Conservation (phyloP, 2,797 vertebrate species). For the Mormyrus hasselquistii region DNA sequence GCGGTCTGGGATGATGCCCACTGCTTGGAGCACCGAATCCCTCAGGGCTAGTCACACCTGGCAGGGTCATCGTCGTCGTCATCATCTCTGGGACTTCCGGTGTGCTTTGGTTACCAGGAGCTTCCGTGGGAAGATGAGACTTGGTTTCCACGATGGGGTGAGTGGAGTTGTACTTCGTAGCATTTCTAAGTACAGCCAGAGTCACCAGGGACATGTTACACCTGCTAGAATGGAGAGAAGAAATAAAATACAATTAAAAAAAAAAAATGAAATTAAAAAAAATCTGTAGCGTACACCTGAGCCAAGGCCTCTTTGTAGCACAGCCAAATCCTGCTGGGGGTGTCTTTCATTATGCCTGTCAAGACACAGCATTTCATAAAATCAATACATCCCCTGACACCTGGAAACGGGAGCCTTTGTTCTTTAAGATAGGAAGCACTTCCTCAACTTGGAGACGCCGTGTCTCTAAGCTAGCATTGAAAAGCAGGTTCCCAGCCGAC, state of each 20-base stretch:
- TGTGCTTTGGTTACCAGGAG: background rate
- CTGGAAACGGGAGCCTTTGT: background rate
- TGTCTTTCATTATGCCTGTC: background rate
- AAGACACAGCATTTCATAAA: background rate
- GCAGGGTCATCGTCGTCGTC: background rate
- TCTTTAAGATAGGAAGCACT: background rate
- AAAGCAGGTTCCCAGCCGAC: background rate
- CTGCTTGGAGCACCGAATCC: background rate
- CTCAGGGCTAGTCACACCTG: background rate
- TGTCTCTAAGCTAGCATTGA: background rate
- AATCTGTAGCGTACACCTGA: background rate
- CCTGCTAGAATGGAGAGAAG: slow-evolving; percentile 47
- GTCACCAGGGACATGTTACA: slow-evolving; percentile 60
- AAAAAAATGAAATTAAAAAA: background rate
- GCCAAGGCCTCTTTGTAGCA: background rate
- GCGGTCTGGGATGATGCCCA: background rate
- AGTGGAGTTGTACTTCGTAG: slow-evolving; percentile 52
- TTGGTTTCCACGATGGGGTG: slow-evolving; percentile 16
- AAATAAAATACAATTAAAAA: background rate
- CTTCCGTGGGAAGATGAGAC: slow-evolving; percentile 22
- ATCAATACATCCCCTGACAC: background rate
- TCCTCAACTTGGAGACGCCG: background rate
- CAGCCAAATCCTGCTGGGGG: background rate
- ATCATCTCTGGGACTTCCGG: background rate
- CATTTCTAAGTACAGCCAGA: slow-evolving; percentile 64